Conservation (phyloP, 2,888 invertebrate species). For the Agrochola lychnidis region DNA sequence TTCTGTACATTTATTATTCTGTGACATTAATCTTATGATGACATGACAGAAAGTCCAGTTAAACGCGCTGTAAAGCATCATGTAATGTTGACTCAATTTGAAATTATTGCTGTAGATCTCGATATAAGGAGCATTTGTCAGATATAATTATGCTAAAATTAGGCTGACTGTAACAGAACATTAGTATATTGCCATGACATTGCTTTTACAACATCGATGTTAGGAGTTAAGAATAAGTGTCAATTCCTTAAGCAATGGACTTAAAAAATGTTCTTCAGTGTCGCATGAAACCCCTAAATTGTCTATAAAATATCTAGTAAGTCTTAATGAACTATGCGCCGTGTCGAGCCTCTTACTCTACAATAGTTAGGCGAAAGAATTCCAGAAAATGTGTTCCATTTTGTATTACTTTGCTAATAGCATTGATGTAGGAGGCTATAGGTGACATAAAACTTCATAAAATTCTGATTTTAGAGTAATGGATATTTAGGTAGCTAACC, state of each 20-base stretch:
- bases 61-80: slow-evolving; percentile 11
- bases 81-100: slow-evolving; percentile 48
- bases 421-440: slow-evolving; percentile 44
- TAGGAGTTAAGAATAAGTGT: slow-evolving; percentile 46
- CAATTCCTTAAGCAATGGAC: slow-evolving; percentile 51
- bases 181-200: slow-evolving; percentile 23
- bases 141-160: slow-evolving; percentile 34
- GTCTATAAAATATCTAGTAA: slow-evolving; percentile 32
- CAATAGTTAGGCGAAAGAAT: slow-evolving; percentile 56
- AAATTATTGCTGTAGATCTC: slow-evolving; percentile 29
- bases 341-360: slow-evolving; percentile 43
- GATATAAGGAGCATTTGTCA: slow-evolving; percentile 34
- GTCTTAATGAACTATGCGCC: slow-evolving; percentile 5
- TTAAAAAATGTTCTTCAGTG: slow-evolving; percentile 24
- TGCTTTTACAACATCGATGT: slow-evolving; percentile 54
- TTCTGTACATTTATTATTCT: slow-evolving; percentile 49
- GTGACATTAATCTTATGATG: slow-evolving; percentile 35
- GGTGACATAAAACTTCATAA: slow-evolving; percentile 39
- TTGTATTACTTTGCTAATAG: slow-evolving; percentile 65
- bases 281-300: slow-evolving; percentile 31
- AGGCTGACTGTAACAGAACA: slow-evolving; percentile 17
- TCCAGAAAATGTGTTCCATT: slow-evolving; percentile 69
- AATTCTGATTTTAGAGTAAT: slow-evolving; percentile 44
- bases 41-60: background rate
- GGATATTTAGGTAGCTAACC: slow-evolving; percentile 38